Conservation (phyloP, 1,140 invertebrate genomes). For the Cherax destructor region DNA sequence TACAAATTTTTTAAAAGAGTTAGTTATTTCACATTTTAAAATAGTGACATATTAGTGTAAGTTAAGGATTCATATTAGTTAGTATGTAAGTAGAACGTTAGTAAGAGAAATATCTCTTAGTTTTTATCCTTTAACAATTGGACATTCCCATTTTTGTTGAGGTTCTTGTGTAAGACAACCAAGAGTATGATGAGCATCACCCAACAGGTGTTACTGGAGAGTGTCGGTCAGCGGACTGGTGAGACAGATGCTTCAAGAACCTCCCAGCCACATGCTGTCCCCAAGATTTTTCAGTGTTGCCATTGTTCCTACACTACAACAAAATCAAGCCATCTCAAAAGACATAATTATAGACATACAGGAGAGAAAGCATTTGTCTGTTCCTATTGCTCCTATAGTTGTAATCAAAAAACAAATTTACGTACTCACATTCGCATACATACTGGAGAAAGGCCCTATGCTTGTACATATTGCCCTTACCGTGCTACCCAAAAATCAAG, state of each 20-base stretch:
- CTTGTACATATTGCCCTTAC: slow-evolving; percentile 22
- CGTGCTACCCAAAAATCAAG: slow-evolving; percentile 11
- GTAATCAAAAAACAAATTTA: slow-evolving; percentile 14
- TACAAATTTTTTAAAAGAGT: neutral
- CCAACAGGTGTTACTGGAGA: slow-evolving; percentile 47
- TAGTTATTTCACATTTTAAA: neutral
- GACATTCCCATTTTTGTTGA: neutral
- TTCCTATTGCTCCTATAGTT: slow-evolving; percentile 36
- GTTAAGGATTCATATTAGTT: no score
- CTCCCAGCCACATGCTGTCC: neutral
- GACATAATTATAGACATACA: slow-evolving; percentile 39
- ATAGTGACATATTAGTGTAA: neutral
- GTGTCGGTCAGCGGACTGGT: slow-evolving; percentile 29
- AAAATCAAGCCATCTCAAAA: slow-evolving; percentile 17
- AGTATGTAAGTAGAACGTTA: neutral
- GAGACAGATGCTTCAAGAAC: slow-evolving; percentile 1
- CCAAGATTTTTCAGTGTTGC: slow-evolving; percentile 32
- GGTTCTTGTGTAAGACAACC: slow-evolving; percentile 10
- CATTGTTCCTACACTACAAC: slow-evolving; percentile 41
- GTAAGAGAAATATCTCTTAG: neutral
- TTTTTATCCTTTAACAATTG: neutral
- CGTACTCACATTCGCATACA: slow-evolving; percentile 36
- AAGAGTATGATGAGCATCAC: slow-evolving; percentile 25
- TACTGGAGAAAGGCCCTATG: slow-evolving; percentile 45
- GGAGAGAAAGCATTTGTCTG: slow-evolving; percentile 40